phyloP scores from a whole-genome alignment of 2,888 invertebrate species.

The Calephelis perditalis region DNA sequence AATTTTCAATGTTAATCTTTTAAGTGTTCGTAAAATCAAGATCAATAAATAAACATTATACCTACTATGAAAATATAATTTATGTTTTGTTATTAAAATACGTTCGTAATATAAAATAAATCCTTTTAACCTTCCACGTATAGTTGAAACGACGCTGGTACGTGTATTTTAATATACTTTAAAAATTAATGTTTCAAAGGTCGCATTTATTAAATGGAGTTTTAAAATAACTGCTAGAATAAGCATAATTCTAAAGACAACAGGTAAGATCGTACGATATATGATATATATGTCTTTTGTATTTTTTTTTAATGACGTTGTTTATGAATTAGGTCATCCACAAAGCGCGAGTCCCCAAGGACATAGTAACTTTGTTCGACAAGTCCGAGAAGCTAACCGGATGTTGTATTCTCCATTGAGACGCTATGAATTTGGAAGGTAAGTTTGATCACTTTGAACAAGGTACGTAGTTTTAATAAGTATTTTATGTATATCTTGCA shows the following conservation, averaged over 20 bases:
- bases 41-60: conserved; percentile 13
- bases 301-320: conserved; percentile 1
- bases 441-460: conserved; percentile 21
- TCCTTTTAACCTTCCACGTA: conserved; percentile 9
- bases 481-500: too few species aligned
- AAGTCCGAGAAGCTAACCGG: conserved; percentile 55
- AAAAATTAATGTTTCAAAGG: conserved; percentile 6
- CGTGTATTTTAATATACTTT: neutral
- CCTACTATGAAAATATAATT: neutral
- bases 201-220: neutral
- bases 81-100: neutral
- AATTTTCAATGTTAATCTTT: conserved; percentile 15
- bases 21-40: conserved; percentile 23
- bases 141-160: neutral
- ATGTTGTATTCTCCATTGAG: conserved; percentile 46
- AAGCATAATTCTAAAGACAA: neutral
- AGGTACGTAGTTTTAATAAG: neutral
- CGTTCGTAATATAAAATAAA: neutral
- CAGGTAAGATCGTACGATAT: conserved; percentile 29
- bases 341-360: conserved; percentile 55
- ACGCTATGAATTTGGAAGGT: conserved; percentile 47
- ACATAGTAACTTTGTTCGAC: conserved; percentile 60
- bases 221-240: too few species aligned
- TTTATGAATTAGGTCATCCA: conserved; percentile 52
- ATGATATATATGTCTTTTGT: neutral